phyloP scores from a whole-genome alignment of 2,888 invertebrate species.

The Caenorhabditis sinica region DNA sequence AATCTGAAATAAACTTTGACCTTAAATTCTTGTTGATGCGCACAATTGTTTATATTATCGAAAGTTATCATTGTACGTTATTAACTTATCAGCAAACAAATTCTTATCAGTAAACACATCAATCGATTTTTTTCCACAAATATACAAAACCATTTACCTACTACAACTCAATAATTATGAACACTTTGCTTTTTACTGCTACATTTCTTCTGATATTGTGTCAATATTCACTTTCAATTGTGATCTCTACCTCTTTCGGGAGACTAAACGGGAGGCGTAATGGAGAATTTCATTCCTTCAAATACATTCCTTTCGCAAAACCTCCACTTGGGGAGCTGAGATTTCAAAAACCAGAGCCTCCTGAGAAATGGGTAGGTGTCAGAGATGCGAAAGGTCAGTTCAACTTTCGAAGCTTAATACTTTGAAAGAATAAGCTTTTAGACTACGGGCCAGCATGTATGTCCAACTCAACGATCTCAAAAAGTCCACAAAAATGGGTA shows the following conservation, averaged over 20 bases:
- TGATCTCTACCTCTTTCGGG: slow-evolving; percentile 5
- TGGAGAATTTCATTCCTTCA: slow-evolving; percentile 25
- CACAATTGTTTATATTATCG: not conserved
- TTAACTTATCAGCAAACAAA: not conserved
- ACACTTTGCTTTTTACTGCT: not conserved
- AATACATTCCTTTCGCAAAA: slow-evolving; percentile 70
- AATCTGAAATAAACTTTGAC: no score
- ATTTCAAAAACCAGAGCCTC: slow-evolving; percentile 62
- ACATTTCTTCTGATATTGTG: not conserved
- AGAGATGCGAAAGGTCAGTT: slow-evolving; percentile 56
- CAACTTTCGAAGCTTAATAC: no score
- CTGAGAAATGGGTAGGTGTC: slow-evolving; percentile 69
- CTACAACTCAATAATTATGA: not conserved
- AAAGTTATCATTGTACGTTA: not conserved
- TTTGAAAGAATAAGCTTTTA: not conserved
- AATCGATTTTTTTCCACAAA: slow-evolving; percentile 2
- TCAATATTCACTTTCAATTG: not conserved
- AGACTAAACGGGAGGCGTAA: not conserved
- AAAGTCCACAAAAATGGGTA: slow-evolving; percentile 74
- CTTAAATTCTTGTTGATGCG: no score
- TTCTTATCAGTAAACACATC: slow-evolving; percentile 3
- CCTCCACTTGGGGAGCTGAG: slow-evolving; percentile 76
- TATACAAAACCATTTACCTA: not conserved
- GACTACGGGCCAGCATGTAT: slow-evolving; percentile 76
- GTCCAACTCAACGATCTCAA: slow-evolving; percentile 69